Base-by-base conservation (phyloP, 2,113 vertebrate species). In the Desmodus rotundus region DNA sequence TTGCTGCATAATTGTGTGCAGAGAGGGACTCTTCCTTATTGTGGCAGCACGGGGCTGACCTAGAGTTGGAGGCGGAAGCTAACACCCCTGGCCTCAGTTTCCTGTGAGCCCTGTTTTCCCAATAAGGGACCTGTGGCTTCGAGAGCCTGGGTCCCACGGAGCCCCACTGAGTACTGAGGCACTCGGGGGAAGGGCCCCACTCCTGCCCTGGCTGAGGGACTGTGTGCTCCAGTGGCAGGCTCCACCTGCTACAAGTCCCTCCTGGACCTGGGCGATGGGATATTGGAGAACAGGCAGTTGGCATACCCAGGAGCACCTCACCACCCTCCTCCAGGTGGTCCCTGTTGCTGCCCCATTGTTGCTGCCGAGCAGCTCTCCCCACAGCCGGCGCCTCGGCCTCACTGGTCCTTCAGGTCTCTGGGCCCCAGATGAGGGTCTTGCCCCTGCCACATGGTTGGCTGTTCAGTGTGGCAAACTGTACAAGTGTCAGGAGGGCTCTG, bases 371-470 rank as follows among this genome's bases (percentile, higher is more conserved):
- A 19, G 52, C 28, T 56, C 16, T 43, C 6, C 7, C 36, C 0
- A 0, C 6, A 9, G 33, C 47, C 15, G 4, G 52, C 4, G 2
- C 36, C 2, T 8, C 2, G 7, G 58, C 65, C 5, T 38, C 0
- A 8, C 12, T 16, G 45, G 65, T 16, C 47, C 17, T 13, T 41
- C n/a, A 1, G 4, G 43, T 67, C 14, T 2, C 47, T 31, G 38
- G 38, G n/a, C n/a, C 41, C 36, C 31, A 14, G 11, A 4, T 45
- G 54, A 54, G 19, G 7, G 22, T 16, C 58, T 68, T 41, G 31
- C 38, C 14, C 9, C 20, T 22, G 7, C 24, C 31, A 12, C 52
- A 15, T 24, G 45, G 6, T 58, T 14, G 77, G 28, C 38, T 78
- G 16, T 74, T 52, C 19, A 58, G 67, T 4, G 6, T 67, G 28